Evolutionary conservation across 2,888 invertebrate genomes (phyloP).

Genomic region (Dendrolimus pini): DNA sequence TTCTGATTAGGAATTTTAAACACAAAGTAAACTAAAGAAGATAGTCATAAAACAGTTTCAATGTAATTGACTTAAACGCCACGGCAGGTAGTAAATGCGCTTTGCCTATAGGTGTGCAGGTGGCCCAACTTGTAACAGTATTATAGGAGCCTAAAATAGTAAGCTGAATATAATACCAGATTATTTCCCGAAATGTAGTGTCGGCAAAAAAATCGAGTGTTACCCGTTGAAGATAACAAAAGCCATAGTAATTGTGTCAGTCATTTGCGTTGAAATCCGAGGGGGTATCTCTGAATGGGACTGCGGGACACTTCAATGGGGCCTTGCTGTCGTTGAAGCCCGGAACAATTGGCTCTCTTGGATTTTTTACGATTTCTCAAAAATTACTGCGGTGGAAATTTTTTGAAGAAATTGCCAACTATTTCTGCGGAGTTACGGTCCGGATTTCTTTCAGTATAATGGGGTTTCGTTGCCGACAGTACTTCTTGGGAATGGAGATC

Average conservation of each 20-base stretch:
- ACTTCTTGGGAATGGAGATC: too few species aligned
- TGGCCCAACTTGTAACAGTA: too few species aligned
- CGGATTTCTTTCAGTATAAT: background rate
- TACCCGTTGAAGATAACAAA: background rate
- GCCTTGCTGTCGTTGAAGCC: constrained; percentile 15
- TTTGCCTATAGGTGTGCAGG: too few species aligned
- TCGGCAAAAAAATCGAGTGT: background rate
- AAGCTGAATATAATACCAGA: background rate
- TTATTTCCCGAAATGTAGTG: background rate
- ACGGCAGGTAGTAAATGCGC: too few species aligned
- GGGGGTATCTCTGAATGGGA: background rate
- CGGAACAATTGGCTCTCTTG: constrained; percentile 17
- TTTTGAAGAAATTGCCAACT: background rate
- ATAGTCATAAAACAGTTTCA: too few species aligned
- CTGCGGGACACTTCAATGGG: constrained; percentile 16
- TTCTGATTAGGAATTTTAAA: too few species aligned
- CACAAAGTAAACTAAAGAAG: too few species aligned
- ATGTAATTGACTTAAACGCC: too few species aligned
- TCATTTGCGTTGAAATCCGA: background rate
- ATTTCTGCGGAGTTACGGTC: background rate
- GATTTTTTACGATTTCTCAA: constrained; percentile 17
- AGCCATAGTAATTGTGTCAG: background rate
- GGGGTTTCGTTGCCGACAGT: too few species aligned
- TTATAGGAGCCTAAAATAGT: too few species aligned
- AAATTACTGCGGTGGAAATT: background rate